Evolutionary conservation across 2,113 vertebrate genomes (phyloP).

Genomic region (Platysteira castanea): DNA sequence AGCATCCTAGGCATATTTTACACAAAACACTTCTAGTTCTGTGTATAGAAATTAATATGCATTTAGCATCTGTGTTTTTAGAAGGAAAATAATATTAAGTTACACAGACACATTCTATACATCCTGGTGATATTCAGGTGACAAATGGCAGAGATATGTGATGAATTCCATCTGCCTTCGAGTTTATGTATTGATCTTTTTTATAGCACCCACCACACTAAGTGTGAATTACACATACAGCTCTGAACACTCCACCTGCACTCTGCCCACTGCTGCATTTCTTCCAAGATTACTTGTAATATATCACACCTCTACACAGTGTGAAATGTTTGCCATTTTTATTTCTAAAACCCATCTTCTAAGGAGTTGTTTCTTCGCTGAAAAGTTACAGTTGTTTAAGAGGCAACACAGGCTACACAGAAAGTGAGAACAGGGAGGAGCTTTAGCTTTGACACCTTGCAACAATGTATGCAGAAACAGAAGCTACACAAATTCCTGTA

Average conservation of each 20-base stretch:
- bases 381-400: slow-evolving; percentile 2
- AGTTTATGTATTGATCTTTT: slow-evolving; percentile 3
- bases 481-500: background rate
- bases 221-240: slow-evolving; percentile 30
- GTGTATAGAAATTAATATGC: background rate
- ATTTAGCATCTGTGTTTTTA: background rate
- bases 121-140: background rate
- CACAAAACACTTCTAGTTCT: background rate
- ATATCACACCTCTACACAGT: slow-evolving; percentile 18
- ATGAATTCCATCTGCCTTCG: background rate
- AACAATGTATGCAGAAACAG: background rate
- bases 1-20: background rate
- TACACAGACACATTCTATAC: background rate
- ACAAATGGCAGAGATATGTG: background rate
- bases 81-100: background rate
- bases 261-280: slow-evolving; percentile 33
- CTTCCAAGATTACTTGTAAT: slow-evolving; percentile 31
- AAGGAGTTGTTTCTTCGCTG: background rate
- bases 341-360: background rate
- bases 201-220: background rate
- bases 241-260: slow-evolving; percentile 41
- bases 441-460: background rate
- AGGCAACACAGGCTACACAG: background rate
- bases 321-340: slow-evolving; percentile 39
- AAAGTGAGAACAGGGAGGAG: background rate